These are phyloP conservation scores for Spea hammondii DNA, from an alignment of 2,797 vertebrate species.

Conservation along the genomic window DNA sequence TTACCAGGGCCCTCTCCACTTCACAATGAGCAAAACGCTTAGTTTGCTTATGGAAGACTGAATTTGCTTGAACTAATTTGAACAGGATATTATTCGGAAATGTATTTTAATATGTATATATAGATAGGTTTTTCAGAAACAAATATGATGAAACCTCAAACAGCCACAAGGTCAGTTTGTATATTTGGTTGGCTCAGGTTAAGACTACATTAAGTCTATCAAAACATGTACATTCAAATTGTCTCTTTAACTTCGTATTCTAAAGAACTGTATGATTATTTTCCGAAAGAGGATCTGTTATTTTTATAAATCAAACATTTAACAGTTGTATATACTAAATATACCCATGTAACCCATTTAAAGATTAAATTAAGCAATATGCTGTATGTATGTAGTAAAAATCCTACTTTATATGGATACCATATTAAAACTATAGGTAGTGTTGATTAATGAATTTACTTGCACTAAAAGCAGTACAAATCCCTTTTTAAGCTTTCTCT, in stretches of 20 bases:
- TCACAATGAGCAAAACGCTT: constrained; percentile 49
- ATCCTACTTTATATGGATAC: too few species aligned
- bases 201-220: background rate
- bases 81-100: constrained; percentile 56
- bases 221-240: background rate
- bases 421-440: background rate
- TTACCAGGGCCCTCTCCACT: background rate
- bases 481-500: too few species aligned
- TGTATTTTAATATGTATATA: constrained; percentile 54
- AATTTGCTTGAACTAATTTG: constrained; percentile 55
- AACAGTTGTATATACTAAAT: too few species aligned
- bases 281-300: too few species aligned
- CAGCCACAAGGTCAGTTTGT: constrained; percentile 27
- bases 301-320: too few species aligned
- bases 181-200: background rate
- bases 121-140: constrained; percentile 48
- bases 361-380: too few species aligned
- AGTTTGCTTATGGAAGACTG: constrained; percentile 53
- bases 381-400: too few species aligned
- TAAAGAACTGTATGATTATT: too few species aligned
- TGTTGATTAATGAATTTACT: background rate
- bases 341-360: too few species aligned
- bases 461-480: background rate
- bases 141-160: constrained; percentile 49
- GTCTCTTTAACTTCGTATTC: too few species aligned